Evolutionary conservation across 2,113 vertebrate species (phyloP), one percentile per base, ranked within the genome.

Genomic region (Hemichromis elongatus): DNA sequence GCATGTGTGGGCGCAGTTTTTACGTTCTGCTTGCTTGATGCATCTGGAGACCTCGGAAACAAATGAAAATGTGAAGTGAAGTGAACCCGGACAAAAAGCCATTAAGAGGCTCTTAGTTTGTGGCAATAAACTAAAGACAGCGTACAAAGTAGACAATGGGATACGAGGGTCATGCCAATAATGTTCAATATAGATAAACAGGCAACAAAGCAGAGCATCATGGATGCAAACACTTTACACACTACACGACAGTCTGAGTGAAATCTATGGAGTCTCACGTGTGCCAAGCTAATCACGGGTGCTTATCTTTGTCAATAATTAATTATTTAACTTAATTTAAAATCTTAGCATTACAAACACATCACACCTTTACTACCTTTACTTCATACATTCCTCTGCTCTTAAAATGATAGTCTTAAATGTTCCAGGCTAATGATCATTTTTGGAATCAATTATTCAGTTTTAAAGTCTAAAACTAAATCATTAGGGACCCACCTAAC

Each of bases 81-180:
- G 61, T 70, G 40, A 70, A 47, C 66, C 0, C 26, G 4, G 26
- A 75, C 68, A 47, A 70, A 26, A 70, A 45, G 21, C 40, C 66
- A 75, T 50, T 75, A 75, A 75, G 68, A 30, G 68, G 16, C 68
- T 75, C 42, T 75, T 75, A 30, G 42, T 75, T 75, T 50, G 68
- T 19, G 16, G 45, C 26, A n/a, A 75, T 30, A 75, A 75, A 75
- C 68, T 50, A 50, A n/a, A 75, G 68, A 75, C 16, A 0, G 42
- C 50, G 45, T 30, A 50, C 9, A 19, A 75, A 75, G 42, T 30
- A 75, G 68, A 75, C 68, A n/a, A 75, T 50, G 50, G 45, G 45
- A 75, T 30, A 50, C 16, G 14, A 47, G 42, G 24, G 42, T 75
- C 42, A 50, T 24, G 3, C 40, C 45, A 28, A 28, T 14, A 5